These are phyloP conservation scores for Strongylocentrotus purpuratus DNA, from an alignment of 35 echinoderm and acorn worm genomes.

Conservation along the genomic window DNA sequence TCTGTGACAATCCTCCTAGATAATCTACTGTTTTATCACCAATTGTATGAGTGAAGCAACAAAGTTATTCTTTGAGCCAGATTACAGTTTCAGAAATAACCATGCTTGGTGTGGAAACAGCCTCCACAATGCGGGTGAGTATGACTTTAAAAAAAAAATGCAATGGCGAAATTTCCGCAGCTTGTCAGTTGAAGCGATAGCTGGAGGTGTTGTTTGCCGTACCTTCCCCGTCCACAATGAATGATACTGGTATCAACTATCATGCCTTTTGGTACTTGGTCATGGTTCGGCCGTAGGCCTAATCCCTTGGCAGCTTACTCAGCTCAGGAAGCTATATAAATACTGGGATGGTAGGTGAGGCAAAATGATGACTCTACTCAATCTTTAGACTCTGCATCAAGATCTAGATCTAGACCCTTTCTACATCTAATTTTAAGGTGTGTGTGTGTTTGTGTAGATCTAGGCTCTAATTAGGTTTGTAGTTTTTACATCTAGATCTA, in stretches of 20 bases:
- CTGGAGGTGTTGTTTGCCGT: neutral
- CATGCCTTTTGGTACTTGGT: neutral
- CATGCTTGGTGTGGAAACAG: constrained; percentile 32
- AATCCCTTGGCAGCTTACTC: too few species aligned
- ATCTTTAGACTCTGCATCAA: too few species aligned
- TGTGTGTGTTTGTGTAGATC: too few species aligned
- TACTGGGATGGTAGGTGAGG: too few species aligned
- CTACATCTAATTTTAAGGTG: too few species aligned
- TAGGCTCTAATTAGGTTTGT: too few species aligned
- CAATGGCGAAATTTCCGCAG: neutral
- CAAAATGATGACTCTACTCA: too few species aligned
- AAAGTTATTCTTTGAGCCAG: neutral
- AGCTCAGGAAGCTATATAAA: too few species aligned
- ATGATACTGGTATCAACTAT: neutral
- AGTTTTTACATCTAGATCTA: too few species aligned
- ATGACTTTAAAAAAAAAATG: neutral
- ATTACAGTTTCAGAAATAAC: neutral
- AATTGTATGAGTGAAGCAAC: neutral
- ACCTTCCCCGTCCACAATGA: neutral
- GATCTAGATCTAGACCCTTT: too few species aligned
- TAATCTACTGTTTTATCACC: neutral
- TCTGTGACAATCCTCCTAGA: neutral
- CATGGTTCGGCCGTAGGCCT: too few species aligned
- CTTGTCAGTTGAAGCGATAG: neutral
- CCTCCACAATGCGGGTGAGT: neutral